Evolutionary conservation across 2,888 invertebrate genomes (phyloP).

Genomic region (Ecliptopera silaceata): DNA sequence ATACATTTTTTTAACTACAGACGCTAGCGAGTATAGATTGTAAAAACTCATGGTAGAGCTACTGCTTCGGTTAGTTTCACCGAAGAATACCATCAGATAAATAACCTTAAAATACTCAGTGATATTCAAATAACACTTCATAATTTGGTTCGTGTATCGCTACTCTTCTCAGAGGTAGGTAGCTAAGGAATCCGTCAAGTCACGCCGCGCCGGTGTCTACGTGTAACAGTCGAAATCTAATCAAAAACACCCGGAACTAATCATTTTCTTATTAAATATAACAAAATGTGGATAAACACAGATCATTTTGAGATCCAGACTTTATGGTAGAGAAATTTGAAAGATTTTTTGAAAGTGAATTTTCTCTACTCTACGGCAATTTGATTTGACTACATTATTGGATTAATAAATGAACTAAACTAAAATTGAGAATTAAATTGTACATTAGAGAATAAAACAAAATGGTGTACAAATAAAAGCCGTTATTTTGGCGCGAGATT

Average conservation of each 20-base stretch:
- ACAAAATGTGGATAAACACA: conserved; percentile 61
- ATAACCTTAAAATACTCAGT: neutral
- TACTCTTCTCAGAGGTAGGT: conserved; percentile 25
- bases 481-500: conserved; percentile 41
- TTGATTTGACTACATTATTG: no score
- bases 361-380: no score
- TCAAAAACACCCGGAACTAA: conserved; percentile 79
- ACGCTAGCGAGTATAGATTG: no score
- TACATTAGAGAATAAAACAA: no score
- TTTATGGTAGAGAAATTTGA: neutral
- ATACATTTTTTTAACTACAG: no score
- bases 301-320: conserved; percentile 44
- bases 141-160: conserved; percentile 3
- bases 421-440: no score
- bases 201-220: conserved; percentile 52
- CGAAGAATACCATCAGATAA: no score
- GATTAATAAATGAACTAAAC: no score
- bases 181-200: conserved; percentile 73
- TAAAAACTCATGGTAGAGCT: no score
- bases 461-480: conserved; percentile 24
- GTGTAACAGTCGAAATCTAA: conserved; percentile 71
- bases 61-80: no score
- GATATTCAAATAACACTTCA: neutral
- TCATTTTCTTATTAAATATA: conserved; percentile 72
- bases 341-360: neutral